Conservation (phyloP, 2,888 invertebrate species). For the Aricia artaxerxes region DNA sequence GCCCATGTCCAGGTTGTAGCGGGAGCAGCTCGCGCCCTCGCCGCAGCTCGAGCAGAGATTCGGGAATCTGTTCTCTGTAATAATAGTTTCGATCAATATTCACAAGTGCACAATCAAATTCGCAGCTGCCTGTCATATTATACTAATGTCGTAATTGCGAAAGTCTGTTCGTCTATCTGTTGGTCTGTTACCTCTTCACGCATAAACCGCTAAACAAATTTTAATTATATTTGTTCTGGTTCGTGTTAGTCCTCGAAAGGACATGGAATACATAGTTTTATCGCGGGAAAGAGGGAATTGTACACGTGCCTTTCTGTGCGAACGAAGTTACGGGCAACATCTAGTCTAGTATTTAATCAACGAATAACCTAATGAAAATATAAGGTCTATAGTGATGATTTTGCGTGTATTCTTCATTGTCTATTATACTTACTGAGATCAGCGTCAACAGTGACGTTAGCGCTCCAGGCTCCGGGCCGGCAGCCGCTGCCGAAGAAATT, state of each 20-base stretch:
- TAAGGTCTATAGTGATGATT: no score
- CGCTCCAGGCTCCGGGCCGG: slow-evolving; percentile 86
- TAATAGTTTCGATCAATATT: slow-evolving; percentile 22
- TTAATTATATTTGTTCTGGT: no score
- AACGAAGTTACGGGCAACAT: not conserved
- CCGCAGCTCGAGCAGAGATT: slow-evolving; percentile 82
- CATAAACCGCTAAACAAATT: no score
- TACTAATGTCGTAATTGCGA: no score
- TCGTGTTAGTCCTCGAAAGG: no score
- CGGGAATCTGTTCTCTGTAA: slow-evolving; percentile 74
- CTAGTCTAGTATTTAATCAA: not conserved
- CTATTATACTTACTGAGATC: slow-evolving; percentile 78
- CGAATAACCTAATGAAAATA: not conserved
- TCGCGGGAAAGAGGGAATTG: no score
- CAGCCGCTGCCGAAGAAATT: slow-evolving; percentile 85
- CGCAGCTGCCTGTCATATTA: no score
- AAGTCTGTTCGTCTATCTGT: no score
- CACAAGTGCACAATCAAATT: not conserved
- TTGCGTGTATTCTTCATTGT: not conserved
- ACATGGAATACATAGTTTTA: no score
- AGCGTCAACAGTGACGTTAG: slow-evolving; percentile 73
- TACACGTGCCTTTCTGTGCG: no score
- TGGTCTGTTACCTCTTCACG: no score
- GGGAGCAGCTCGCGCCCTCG: slow-evolving; percentile 47
- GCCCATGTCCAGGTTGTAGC: slow-evolving; percentile 58